Evolutionary conservation across 2,888 invertebrate genomes (phyloP), one percentile per base, ranked within the genome.

Genomic region (Lamellibrachia columna): DNA sequence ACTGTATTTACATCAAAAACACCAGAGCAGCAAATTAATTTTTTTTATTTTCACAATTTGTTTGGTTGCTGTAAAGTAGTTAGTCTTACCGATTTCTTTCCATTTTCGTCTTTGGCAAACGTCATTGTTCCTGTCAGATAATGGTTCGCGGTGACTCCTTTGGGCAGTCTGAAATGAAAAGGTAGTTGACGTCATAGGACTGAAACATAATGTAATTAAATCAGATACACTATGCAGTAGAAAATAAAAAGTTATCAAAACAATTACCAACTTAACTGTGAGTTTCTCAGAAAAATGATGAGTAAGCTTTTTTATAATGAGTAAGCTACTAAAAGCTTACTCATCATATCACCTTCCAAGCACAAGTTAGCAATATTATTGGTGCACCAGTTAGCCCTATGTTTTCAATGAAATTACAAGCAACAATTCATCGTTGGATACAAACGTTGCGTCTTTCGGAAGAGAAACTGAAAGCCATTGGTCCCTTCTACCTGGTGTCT

Each of bases 31-130:
- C 22, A 40, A 91, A 52, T 91, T 28, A 6, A 6, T 28, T 28
- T 91, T 52, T 52, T 15, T 52, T 7, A 40, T 53, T 91, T 91
- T 91, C 22, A 53, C n/a, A n/a, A 22, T 52, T 40, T 28, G 28
- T 11, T 15, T 91, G 91, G 53, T 53, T 91, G 90, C n/a, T n/a
- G 40, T 58, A 58, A 11, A 8, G 15, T 58, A 58, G 75, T 75
- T 75, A 15, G 6, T 96, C 97, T 96, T 95, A 97, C 97, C 94
- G 98, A 98, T 96, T 98, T 98, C 95, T 98, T 98, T 0, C 98
- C 98, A 11, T 97, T 96, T 96, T 99, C 99, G 96, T 99, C 99
- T 96, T 98, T 98, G 52, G 98, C 97, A 96, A 98, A 98, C 2
- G 98, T 97, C 94, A 99, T 97, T 8, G 97, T 97, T 92, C 99